phyloP scores from a whole-genome alignment of 2,888 invertebrate species.

The Strigamia transsilvanica region DNA sequence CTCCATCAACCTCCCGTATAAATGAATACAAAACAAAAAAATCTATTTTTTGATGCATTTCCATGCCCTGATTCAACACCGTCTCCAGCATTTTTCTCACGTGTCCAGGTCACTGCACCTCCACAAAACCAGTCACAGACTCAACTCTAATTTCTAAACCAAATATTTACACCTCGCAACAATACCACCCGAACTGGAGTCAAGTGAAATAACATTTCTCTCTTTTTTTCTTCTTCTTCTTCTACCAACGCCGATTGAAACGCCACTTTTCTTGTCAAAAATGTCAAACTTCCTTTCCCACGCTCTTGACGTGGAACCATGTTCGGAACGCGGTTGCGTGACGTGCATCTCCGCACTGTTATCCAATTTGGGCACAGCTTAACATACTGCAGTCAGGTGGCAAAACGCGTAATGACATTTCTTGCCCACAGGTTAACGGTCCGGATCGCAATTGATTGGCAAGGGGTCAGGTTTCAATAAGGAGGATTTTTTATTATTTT shows the following conservation, averaged over 20 bases:
- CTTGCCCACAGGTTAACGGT: background rate
- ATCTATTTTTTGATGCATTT: background rate
- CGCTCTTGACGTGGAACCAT: conserved; percentile 34
- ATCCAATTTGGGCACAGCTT: conserved; percentile 31
- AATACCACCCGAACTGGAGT: background rate
- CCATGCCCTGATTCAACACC: background rate
- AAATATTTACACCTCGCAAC: background rate
- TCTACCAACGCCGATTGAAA: too few species aligned
- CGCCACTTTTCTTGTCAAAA: conserved; percentile 27
- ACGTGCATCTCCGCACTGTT: conserved; percentile 38
- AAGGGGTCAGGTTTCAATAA: conserved; percentile 26
- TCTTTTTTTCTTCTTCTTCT: background rate
- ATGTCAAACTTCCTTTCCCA: conserved; percentile 37
- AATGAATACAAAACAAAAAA: background rate
- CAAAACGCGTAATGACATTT: conserved; percentile 34
- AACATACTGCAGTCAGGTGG: conserved; percentile 34
- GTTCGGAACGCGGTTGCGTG: conserved; percentile 38
- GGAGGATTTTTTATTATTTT: too few species aligned
- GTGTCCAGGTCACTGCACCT: conserved; percentile 4
- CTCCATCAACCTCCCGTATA: too few species aligned
- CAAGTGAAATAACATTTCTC: background rate
- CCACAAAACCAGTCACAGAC: background rate
- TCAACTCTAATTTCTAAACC: background rate
- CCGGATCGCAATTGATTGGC: conserved; percentile 1
- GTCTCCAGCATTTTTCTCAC: background rate